Evolutionary conservation across 2,888 invertebrate species (phyloP), one percentile per base, ranked within the genome.

Genomic region (Nomada fabriciana): DNA sequence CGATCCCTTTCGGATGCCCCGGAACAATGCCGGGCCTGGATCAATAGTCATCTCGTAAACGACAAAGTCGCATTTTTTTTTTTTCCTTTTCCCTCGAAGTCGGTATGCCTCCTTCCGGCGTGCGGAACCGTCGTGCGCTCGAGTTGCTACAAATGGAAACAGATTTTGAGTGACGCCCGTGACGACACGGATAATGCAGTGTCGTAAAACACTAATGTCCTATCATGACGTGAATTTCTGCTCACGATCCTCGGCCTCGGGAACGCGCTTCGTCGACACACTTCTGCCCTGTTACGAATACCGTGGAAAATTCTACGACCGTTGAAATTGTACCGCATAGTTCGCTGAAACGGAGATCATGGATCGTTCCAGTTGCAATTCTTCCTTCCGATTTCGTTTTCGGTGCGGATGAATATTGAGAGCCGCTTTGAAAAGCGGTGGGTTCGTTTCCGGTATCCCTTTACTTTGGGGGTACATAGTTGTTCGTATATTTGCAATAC

Each of bases 131-230:
- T 63, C 53, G 52, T 57, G 69, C 29, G 73, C 50, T 68, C 43
- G 15, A 42, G 11, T 53, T 68, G 52, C 11, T 47, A 20, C 63
- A n/a, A 10, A 60, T 36, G 4, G 20, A 55, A 63, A 76, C 60
- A 25, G 65, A 80, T 71, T 71, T 52, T 89, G 89, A 93, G 83
- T 90, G 92, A 92, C 90, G 80, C 86, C 91, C 92, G 91, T 93
- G 91, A 92, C 91, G 90, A 85, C 82, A 74, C 71, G 89, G 84
- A 92, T 91, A 92, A 91, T 90, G 82, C 72, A 74, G 61, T 83
- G 89, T 92, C 89, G 91, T 93, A 93, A 93, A 93, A 92, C 91
- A 92, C 93, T 93, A 93, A 93, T 93, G 89, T 85, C 89, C 91
- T 91, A 93, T 93, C 90, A 92, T 91, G 91, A 92, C 91, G 83